Percentiles rank a stretch among this genome's conserved stretches.
These are phyloP conservation scores for Pangasianodon hypophthalmus DNA, from an alignment of 2,113 vertebrate species.

Conservation along the genomic window DNA sequence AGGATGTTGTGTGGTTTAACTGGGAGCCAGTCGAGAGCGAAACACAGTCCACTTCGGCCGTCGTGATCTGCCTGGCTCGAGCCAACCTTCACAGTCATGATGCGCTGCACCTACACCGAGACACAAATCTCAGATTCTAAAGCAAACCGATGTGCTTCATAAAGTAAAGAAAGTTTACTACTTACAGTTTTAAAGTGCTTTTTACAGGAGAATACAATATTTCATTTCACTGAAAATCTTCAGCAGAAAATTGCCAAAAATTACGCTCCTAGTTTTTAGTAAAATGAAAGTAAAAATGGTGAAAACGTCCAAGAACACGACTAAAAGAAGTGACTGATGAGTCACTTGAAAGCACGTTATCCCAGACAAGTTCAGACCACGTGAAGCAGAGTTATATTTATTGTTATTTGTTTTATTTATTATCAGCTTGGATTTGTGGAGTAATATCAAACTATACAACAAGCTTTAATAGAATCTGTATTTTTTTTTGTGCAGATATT, in stretches of 20 bases:
- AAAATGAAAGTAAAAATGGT: background rate
- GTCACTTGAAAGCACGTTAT: background rate
- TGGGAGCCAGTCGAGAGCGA: constrained; percentile 89
- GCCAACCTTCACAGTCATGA: constrained; percentile 83
- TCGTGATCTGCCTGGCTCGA: constrained; percentile 76
- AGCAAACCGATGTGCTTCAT: background rate
- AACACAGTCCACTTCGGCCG: constrained; percentile 80
- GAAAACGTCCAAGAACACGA: background rate
- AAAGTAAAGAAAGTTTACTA: background rate
- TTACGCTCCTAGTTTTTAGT: background rate
- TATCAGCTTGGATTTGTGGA: too few relatives aligned
- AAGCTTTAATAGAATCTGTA: too few relatives aligned
- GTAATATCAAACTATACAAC: too few relatives aligned
- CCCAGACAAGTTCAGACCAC: too few relatives aligned
- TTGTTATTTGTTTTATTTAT: too few relatives aligned
- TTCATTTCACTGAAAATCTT: background rate
- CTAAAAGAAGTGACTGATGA: background rate
- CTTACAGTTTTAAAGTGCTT: background rate
- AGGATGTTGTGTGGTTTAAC: constrained; percentile 85
- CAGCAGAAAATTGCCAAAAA: background rate
- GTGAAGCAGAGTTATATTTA: too few relatives aligned
- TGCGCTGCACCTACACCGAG: constrained; percentile 70
- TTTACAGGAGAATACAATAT: background rate
- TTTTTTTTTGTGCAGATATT: too few relatives aligned
- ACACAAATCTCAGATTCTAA: background rate